Evolutionary conservation across 2,888 invertebrate genomes (phyloP), one percentile per base, ranked within the genome.

Genomic region (Shargacucullia verbasci): DNA sequence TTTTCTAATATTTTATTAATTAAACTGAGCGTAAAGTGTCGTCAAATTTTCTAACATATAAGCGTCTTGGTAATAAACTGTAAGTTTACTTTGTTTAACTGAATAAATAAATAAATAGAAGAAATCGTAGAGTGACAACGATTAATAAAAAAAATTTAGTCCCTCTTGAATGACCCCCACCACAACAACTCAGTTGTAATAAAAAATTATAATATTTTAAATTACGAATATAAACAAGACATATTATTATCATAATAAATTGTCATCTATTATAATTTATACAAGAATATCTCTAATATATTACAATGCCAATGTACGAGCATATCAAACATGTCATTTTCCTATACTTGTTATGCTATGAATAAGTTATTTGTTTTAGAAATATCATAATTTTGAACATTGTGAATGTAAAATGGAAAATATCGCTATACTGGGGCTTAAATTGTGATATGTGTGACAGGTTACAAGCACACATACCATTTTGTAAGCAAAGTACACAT

Each of bases 371-470:
- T 55, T 38, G 41, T 50, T 37, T 56, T 34, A 14, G 20, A 15
- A 41, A 33, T 8, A 29, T 33, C 14, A 49, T 49, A 45, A n/a
- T 35, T 57, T 56, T 46, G 1, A 46, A 46, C 14, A 47, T 8
- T 39, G 29, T 11, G 29, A 35, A 38, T 29, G 33, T 20, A 39
- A 20, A 0, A 62, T 31, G 14, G 13, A 44, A 37, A 56, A 46
- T 44, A 14, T 47, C 3, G 11, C 31, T 7, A 15, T 7, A 38
- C 10, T 34, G n/a, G 0, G 10, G 12, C 11, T 58, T 38, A 35
- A 50, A 62, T 62, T 56, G 33, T 50, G 46, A 63, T 47, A 35
- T 52, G 35, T 63, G 38, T 12, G 63, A 63, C 63, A 58, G 31
- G 29, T 43, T 11, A 47, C 58, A 58, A 29, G 43, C 45, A 4